Evolutionary conservation across 2,797 vertebrate species (phyloP).

Genomic region (Tympanoctomys barrerae): DNA sequence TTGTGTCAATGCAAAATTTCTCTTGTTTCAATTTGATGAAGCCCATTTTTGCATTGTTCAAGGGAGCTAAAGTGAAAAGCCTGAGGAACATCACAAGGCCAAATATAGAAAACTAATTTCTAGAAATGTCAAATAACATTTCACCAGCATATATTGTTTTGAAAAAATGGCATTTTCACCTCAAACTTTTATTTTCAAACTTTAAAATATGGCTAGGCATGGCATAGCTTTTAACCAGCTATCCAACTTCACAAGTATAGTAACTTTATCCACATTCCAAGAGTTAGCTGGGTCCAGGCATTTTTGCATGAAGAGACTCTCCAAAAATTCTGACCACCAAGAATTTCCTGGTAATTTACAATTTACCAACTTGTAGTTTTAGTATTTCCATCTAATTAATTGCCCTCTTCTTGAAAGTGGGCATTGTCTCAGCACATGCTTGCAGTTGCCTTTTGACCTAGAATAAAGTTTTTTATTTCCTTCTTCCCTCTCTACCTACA

Average conservation of each 20-base stretch:
- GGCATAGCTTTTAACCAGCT: neutral
- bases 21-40: conserved; percentile 44
- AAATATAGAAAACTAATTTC: conserved; percentile 59
- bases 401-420: conserved; percentile 33
- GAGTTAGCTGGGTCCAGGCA: neutral
- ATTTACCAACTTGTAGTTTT: conserved; percentile 38
- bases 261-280: conserved; percentile 11
- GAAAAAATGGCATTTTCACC: conserved; percentile 53
- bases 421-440: neutral
- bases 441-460: conserved; percentile 2
- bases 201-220: neutral
- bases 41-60: neutral
- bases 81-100: neutral
- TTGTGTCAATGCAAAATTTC: neutral
- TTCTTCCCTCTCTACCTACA: neutral
- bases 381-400: conserved; percentile 50
- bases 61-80: neutral
- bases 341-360: conserved; percentile 32
- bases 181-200: conserved; percentile 62
- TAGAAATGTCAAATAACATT: conserved; percentile 48
- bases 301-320: conserved; percentile 36
- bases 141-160: conserved; percentile 38
- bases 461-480: neutral
- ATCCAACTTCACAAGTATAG: neutral
- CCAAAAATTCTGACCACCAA: conserved; percentile 31